These are phyloP conservation scores for Lamellibrachia luymesi DNA, from an alignment of 1,140 invertebrate genomes.

Conservation along the genomic window DNA sequence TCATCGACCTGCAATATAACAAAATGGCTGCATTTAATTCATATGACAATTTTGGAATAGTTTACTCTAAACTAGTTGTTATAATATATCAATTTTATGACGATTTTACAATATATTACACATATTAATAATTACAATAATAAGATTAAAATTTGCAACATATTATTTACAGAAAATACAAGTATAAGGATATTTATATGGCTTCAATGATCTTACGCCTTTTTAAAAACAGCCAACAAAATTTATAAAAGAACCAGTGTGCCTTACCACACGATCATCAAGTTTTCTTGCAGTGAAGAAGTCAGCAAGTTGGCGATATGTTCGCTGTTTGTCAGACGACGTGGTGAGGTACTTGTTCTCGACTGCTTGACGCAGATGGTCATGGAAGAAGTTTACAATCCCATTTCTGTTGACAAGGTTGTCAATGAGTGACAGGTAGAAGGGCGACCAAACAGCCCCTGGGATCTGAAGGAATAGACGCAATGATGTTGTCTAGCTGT, in stretches of 20 bases:
- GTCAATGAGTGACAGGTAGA: conserved; percentile 39
- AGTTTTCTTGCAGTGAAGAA: conserved; percentile 33
- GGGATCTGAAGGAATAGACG: conserved; percentile 29
- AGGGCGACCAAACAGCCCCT: conserved; percentile 40
- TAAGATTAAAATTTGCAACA: background rate
- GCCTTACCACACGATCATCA: conserved; percentile 32
- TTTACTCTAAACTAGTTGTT: background rate
- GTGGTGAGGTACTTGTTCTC: conserved; percentile 38
- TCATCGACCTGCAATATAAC: conserved; percentile 36
- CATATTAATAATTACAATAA: background rate
- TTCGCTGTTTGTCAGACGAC: conserved; percentile 30
- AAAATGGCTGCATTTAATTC: background rate
- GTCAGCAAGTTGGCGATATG: conserved; percentile 31
- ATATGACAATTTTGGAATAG: background rate
- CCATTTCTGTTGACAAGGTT: conserved; percentile 40
- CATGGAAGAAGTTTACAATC: conserved; percentile 43
- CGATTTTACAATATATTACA: background rate
- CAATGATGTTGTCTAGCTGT: background rate
- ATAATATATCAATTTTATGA: background rate
- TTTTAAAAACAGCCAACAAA: no score
- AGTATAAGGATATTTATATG: background rate
- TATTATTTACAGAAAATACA: background rate
- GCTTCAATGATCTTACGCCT: no score
- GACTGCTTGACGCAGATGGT: conserved; percentile 42
- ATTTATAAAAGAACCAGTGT: background rate